Conservation (phyloP, 2,797 vertebrate genomes). For the Triplophysa yarkandensis region DNA sequence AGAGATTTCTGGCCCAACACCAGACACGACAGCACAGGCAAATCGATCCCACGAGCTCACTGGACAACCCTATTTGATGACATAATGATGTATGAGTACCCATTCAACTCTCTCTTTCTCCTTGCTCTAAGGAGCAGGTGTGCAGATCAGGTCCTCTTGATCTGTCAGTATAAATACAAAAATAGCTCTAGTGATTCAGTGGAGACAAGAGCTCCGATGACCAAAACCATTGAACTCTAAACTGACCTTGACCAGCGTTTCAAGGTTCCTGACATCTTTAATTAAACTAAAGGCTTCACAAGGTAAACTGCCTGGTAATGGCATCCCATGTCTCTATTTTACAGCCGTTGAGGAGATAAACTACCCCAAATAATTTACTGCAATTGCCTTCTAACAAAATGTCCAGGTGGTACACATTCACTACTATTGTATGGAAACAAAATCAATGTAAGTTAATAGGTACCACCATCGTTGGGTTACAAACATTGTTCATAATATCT, state of each 20-base stretch:
- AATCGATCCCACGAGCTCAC: conserved; percentile 59
- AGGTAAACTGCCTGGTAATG: conserved; percentile 57
- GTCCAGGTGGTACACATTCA: neutral
- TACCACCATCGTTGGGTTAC: no score
- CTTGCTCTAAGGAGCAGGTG: conserved; percentile 71
- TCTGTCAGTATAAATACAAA: conserved; percentile 73
- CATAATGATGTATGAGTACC: conserved; percentile 78
- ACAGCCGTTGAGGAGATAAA: conserved; percentile 13
- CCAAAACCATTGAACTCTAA: conserved; percentile 64
- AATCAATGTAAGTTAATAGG: no score
- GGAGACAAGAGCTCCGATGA: conserved; percentile 61
- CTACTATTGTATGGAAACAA: no score
- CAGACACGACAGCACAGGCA: conserved; percentile 60
- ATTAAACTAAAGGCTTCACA: conserved; percentile 61
- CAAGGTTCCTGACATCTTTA: conserved; percentile 61
- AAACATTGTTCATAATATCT: no score
- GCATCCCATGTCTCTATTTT: conserved; percentile 4
- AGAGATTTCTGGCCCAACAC: conserved; percentile 57
- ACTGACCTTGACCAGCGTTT: conserved; percentile 68
- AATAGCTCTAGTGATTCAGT: conserved; percentile 73
- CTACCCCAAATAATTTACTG: neutral
- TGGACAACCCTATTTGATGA: conserved; percentile 69
- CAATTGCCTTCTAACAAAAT: neutral
- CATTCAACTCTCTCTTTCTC: conserved; percentile 64
- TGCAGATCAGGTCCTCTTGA: conserved; percentile 76